phyloP scores from a whole-genome alignment of 2,113 vertebrate species.

The Neolamprologus falcicula region DNA sequence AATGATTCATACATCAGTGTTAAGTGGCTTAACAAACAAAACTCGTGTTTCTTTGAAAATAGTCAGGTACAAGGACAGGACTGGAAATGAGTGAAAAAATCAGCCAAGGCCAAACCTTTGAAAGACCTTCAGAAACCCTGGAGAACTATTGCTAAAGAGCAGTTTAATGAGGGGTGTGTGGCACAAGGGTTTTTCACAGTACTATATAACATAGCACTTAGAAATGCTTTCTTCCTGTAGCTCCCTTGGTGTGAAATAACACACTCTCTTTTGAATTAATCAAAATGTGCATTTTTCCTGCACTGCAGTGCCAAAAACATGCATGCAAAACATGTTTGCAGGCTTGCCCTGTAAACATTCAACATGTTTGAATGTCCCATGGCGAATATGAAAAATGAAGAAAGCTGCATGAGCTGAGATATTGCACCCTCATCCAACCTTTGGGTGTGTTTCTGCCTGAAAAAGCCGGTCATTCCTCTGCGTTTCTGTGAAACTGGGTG shows the following conservation, averaged over 20 bases:
- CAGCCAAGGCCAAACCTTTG: neutral
- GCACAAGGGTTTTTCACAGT: neutral
- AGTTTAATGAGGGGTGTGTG: neutral
- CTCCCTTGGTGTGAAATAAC: neutral
- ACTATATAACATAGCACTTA: neutral
- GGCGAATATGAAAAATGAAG: neutral
- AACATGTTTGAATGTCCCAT: neutral
- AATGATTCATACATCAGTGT: neutral
- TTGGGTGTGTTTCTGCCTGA: neutral
- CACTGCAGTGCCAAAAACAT: neutral
- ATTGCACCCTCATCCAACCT: neutral
- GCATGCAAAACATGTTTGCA: neutral
- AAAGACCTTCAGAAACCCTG: neutral
- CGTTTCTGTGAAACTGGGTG: conserved; percentile 10
- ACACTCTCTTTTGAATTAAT: neutral
- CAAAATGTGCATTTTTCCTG: neutral
- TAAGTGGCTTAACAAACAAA: neutral
- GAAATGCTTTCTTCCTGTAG: neutral
- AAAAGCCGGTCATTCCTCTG: neutral
- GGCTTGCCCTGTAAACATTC: neutral
- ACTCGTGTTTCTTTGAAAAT: neutral
- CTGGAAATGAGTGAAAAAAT: neutral
- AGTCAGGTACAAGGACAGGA: neutral
- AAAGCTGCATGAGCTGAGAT: neutral
- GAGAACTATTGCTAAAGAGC: neutral